Base-by-base conservation (phyloP, 2,113 vertebrate genomes). In the Trichomycterus rosablanca region DNA sequence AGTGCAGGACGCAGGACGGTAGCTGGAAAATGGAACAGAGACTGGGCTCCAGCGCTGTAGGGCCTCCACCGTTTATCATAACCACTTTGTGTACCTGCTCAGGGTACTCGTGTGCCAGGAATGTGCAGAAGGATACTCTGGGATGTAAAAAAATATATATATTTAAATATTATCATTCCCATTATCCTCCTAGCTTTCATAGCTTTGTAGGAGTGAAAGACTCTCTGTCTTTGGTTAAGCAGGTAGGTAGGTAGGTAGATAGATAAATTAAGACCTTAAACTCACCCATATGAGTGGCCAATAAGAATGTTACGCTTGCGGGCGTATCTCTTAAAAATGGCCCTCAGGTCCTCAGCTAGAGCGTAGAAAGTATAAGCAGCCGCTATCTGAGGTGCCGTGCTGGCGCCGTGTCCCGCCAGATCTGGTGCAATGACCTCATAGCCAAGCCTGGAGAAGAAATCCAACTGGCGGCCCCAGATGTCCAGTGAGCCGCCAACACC, bases 1-100 rank as follows among this genome's bases (percentile, higher is more conserved):
- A 97, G 81, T 91, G 93, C 59, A 98, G 87, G 37, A 97, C 78
- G 0, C 95, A 97, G 1, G 94, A 89, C 5, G 95, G 95, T 71
- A 98, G 89, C 84, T 93, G 96, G 84, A 98, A 98, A 82, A 98
- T 90, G 63, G 95, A 98, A 81, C 94, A 98, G 23, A 98, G 85
- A 74, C 94, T 97, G 70, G 95, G 95, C 75, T 98, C 94, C 84
- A 98, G 83, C 0, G 94, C 94, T 0, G 95, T 98, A 3, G 95
- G 95, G 2, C 95, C 95, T 0, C 95, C 95, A 0, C 95, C 95
- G 0, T 98, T 98, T 74, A 98, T 93, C 95, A 98, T 97, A 76
- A 98, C 92, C 68, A 98, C 93, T 55, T 98, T 98, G 70, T 97
- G 93, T 28, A 98, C 93, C 73, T 92, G 88, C 32, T 98, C 93